Evolutionary conservation across 2,888 invertebrate species (phyloP), one percentile per base, ranked within the genome.

Genomic region (Stenichneumon culpator): DNA sequence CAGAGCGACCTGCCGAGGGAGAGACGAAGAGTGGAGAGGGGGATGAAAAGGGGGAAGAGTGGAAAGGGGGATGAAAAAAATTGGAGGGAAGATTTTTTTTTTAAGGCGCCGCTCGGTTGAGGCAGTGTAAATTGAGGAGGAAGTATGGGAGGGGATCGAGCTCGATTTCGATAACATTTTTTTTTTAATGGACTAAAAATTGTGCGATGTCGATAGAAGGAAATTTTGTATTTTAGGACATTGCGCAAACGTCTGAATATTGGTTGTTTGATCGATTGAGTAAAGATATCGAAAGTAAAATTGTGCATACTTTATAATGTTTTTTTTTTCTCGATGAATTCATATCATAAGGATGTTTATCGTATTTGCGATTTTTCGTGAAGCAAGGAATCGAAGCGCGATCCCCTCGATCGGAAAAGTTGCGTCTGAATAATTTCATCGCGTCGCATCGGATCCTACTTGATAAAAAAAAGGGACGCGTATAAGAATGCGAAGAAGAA

Each of bases 401-500:
- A 22, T 65, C 32, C 14, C 32, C 74, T 14, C 9, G 19, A 19
- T 65, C 19, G 47, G 47, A 22, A 32, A 4, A 65, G 32, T 28
- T n/a, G 32, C 5, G 65, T 47, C 47, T 32, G 74, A 50, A 75
- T 32, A 22, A 75, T 50, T 65, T 75, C 65, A 36, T 65, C 36
- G 32, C 65, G 65, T 65, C 74, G 63, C 74, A 75, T 65, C 65
- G 74, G 65, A 75, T 75, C 74, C 65, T 63, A n/a, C n/a, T n/a
- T 7, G 32, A 65, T 14, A 32, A 63, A 63, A 32, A 63, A 63
- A 50, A 75, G 19, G 63, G 74, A 22, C 28, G 50, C 47, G 65
- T 65, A 52, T 65, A 36, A 65, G 19, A 32, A 36, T 11, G 7
- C n/a, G 28, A 32, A 54, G 36, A 54, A 39, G 19, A 57, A 32